Conservation (phyloP, 1,140 invertebrate genomes). For the Cydia fagiglandana region DNA sequence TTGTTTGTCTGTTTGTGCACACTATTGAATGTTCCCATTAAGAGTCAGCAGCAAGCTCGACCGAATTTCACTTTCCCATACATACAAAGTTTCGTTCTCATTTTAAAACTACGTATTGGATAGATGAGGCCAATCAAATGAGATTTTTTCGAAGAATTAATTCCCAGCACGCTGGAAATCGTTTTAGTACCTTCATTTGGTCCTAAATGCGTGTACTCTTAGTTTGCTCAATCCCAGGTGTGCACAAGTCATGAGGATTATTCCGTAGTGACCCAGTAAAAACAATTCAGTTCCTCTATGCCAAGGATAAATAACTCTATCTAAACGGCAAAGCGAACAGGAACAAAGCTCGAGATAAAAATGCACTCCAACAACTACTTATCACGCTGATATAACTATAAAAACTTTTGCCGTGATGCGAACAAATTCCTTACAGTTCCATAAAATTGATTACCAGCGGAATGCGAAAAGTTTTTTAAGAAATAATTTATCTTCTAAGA, state of each 20-base stretch:
- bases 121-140: too few species aligned
- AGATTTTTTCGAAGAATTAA: too few species aligned
- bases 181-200: too few species aligned
- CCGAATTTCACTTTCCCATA: too few species aligned
- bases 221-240: too few species aligned
- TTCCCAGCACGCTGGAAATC: too few species aligned
- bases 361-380: conserved; percentile 20
- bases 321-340: not conserved
- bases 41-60: too few species aligned
- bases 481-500: conserved; percentile 15
- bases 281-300: conserved; percentile 19
- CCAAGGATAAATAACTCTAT: not conserved
- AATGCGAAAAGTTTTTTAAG: conserved; percentile 25
- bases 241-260: not conserved
- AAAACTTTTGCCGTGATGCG: conserved; percentile 1
- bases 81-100: too few species aligned
- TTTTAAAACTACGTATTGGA: too few species aligned
- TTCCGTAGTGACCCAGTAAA: conserved; percentile 20
- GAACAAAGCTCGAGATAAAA: conserved; percentile 15
- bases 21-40: too few species aligned
- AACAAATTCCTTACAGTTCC: conserved; percentile 14
- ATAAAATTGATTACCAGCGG: conserved; percentile 29
- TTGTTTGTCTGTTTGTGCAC: too few species aligned
- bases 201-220: too few species aligned
- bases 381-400: not conserved